Evolutionary conservation across 2,888 invertebrate genomes (phyloP).

Genomic region (Meghimatium bilineatum): DNA sequence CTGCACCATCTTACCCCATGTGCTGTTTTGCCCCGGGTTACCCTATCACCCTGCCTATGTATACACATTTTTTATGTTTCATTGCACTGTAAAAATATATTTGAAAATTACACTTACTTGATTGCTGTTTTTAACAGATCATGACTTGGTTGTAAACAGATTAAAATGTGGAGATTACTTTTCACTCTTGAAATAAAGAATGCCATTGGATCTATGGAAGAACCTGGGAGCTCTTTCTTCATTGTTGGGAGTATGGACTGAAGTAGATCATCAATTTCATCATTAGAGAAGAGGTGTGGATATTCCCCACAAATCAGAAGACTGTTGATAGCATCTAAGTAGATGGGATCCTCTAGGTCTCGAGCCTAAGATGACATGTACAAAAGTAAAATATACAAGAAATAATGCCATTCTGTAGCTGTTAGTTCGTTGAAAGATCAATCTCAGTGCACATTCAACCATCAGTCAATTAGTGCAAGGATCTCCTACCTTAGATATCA

Average conservation of each 20-base stretch:
- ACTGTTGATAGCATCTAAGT: conserved; percentile 77
- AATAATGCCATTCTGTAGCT: too few species aligned
- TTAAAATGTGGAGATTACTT: conserved; percentile 75
- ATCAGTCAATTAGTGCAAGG: background rate
- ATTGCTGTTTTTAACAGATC: conserved; percentile 63
- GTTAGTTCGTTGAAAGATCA: background rate
- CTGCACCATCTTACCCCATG: too few species aligned
- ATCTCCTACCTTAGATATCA: too few species aligned
- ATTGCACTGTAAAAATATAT: background rate
- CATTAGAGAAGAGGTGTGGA: conserved; percentile 77
- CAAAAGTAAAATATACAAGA: conserved; percentile 10
- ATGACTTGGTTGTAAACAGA: conserved; percentile 75
- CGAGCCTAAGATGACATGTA: conserved; percentile 62
- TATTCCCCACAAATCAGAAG: conserved; percentile 76
- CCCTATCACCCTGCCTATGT: too few species aligned
- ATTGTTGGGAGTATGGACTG: conserved; percentile 71
- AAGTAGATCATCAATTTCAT: conserved; percentile 77
- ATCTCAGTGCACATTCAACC: too few species aligned
- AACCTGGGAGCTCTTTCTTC: conserved; percentile 74
- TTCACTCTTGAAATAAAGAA: conserved; percentile 76
- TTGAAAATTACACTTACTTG: conserved; percentile 35
- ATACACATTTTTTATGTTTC: background rate
- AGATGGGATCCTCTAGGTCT: conserved; percentile 73
- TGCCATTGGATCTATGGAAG: conserved; percentile 74
- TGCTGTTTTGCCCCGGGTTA: too few species aligned